These are phyloP conservation scores for Bothrops jararaca DNA, from an alignment of 2,113 vertebrate species.

Conservation along the genomic window DNA sequence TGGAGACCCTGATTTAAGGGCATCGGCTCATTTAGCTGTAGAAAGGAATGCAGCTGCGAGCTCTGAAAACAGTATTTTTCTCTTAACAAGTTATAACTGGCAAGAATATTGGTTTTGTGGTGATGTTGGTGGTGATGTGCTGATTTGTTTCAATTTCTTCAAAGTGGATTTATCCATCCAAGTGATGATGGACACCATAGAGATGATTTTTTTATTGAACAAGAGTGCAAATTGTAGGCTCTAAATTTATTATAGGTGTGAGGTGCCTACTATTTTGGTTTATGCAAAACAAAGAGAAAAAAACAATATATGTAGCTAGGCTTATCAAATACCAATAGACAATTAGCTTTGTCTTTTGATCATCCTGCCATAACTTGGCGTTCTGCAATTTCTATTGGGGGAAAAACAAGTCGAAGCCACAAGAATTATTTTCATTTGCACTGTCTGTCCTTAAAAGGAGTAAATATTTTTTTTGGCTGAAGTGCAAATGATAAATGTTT, in stretches of 20 bases:
- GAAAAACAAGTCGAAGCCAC: neutral
- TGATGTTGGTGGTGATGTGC: neutral
- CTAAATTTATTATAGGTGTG: neutral
- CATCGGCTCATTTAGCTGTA: neutral
- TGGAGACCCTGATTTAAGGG: neutral
- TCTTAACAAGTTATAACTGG: neutral
- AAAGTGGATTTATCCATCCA: neutral
- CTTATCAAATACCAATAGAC: neutral
- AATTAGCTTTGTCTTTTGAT: neutral
- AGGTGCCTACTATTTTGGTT: neutral
- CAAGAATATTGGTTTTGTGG: neutral
- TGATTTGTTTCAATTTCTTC: neutral
- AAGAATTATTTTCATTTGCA: neutral
- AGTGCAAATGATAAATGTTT: neutral
- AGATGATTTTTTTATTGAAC: neutral
- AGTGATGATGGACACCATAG: neutral
- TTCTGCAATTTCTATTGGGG: neutral
- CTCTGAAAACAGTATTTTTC: neutral
- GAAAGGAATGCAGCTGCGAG: neutral
- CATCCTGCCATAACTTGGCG: neutral
- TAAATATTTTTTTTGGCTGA: neutral
- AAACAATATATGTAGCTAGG: neutral
- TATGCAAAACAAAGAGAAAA: neutral
- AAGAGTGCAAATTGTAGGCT: neutral
- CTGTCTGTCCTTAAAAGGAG: neutral